phyloP scores from a whole-genome alignment of 1,140 invertebrate species.

The Ips typographus region DNA sequence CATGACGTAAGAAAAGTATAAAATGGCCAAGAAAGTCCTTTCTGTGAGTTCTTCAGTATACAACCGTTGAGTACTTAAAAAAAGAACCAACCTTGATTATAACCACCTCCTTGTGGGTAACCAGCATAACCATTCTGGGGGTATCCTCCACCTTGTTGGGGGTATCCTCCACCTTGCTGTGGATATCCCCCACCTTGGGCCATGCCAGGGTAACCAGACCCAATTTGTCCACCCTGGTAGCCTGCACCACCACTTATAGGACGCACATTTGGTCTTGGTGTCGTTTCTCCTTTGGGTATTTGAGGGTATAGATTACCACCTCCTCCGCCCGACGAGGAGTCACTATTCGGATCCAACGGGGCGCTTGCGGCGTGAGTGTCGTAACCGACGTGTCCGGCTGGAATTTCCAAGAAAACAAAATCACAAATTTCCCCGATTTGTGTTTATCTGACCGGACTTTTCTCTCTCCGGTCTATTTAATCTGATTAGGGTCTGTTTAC shows the following conservation, averaged over 20 bases:
- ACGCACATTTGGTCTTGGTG: slow-evolving; percentile 33
- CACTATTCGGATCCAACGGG: slow-evolving; percentile 12
- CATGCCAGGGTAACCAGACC: slow-evolving; percentile 36
- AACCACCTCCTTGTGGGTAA: slow-evolving; percentile 22
- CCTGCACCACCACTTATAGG: slow-evolving; percentile 29
- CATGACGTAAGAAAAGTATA: no score
- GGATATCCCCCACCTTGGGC: slow-evolving; percentile 31
- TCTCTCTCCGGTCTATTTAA: background rate
- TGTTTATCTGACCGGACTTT: background rate
- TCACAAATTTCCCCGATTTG: slow-evolving; percentile 2
- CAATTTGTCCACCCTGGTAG: slow-evolving; percentile 38
- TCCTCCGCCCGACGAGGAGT: slow-evolving; percentile 5
- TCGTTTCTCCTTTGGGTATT: slow-evolving; percentile 35
- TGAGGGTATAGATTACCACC: slow-evolving; percentile 24
- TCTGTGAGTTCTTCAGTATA: no score
- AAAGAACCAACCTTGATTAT: slow-evolving; percentile 14
- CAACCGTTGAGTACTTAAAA: no score
- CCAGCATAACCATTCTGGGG: slow-evolving; percentile 10
- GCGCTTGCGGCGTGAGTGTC: slow-evolving; percentile 34
- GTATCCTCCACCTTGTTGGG: slow-evolving; percentile 23
- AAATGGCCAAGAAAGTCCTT: no score
- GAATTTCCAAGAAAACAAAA: slow-evolving; percentile 18
- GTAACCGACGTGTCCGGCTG: slow-evolving; percentile 35
- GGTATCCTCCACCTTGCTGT: slow-evolving; percentile 22
- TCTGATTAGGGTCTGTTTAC: slow-evolving; percentile 15